Base-by-base conservation (phyloP, 1,140 invertebrate genomes). In the Coelopa frigida region DNA sequence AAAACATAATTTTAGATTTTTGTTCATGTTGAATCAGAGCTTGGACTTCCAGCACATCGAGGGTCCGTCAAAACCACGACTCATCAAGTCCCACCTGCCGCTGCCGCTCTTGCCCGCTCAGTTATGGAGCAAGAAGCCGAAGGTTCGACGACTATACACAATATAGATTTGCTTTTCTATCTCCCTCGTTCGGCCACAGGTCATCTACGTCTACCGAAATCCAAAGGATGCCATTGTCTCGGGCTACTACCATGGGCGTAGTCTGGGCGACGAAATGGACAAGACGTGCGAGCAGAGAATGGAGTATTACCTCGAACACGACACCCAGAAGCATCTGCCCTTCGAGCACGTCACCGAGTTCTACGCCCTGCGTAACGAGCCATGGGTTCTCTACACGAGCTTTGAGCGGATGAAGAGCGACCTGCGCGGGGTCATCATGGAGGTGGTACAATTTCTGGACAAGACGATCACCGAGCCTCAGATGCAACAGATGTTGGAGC, bases 181-280 rank as follows among this genome's bases (percentile, higher is more conserved):
- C 21, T 14, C 29, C 12, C 22, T 24, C 26, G 23, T 11, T 8
- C n/a, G n/a, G n/a, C n/a, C n/a, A n/a, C 6, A 49, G 39, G 72
- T 87, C 0, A 40, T 89, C 7, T 89, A 87, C 57, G 78, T 89
- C 0, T 81, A 80, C 7, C 72, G 89, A 36, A 89, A 91, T 69
- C 87, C 87, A 0, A 84, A 87, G 60, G 89, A 92, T 64, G 80
- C 87, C 0, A 82, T 77, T 14, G 84, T 90, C 0, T 91, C 88
- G 0, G 85, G 79, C 54, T 92, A 82, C 59, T 81, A 89, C 68
- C 79, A 89, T 47, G 81, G 83, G 52, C 74, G 76, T 52, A 67
- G 79, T 0, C 75, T 75, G 43, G 82, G 83, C 0, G 53, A 55
- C 1, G 54, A 61, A 12, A 48, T 50, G 24, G 54, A 51, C 3